Conservation (phyloP, 2,113 vertebrate species). For the Cairina moschata region DNA sequence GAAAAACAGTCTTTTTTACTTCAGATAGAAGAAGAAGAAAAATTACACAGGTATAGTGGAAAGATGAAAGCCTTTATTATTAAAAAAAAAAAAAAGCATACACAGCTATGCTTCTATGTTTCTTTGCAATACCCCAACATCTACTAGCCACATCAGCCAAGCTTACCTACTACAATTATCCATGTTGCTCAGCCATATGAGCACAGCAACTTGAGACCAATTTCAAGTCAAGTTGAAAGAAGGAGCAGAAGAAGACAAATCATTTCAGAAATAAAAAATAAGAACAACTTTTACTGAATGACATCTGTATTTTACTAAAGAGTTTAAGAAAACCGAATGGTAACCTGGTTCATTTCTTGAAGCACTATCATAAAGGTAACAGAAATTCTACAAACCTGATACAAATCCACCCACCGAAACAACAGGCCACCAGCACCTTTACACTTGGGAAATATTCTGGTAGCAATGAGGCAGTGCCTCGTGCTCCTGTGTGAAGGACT, state of each 20-base stretch:
- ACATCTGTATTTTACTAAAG: not conserved
- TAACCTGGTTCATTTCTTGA: not conserved
- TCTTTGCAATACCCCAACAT: not conserved
- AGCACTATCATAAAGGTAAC: not conserved
- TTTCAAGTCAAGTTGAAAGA: not conserved
- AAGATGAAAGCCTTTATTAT: not conserved
- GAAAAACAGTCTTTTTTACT: not conserved
- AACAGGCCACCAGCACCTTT: not conserved
- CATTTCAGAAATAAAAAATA: not conserved
- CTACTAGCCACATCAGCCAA: not conserved
- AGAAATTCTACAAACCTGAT: not conserved
- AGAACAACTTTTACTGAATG: not conserved
- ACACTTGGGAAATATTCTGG: not conserved
- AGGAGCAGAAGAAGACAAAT: not conserved
- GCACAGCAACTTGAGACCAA: not conserved
- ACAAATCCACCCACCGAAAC: not conserved
- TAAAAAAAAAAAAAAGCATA: not conserved
- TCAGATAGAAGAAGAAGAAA: not conserved
- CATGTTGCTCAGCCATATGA: not conserved
- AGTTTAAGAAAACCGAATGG: not conserved
- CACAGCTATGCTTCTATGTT: not conserved
- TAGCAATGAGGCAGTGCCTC: not conserved
- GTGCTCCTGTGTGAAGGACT: rapidly evolving
- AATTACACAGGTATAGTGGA: not conserved
- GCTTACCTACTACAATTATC: not conserved